These are phyloP conservation scores for Panagrolaimus sp. DNA, from an alignment of 1,140 invertebrate species.

Conservation along the genomic window DNA sequence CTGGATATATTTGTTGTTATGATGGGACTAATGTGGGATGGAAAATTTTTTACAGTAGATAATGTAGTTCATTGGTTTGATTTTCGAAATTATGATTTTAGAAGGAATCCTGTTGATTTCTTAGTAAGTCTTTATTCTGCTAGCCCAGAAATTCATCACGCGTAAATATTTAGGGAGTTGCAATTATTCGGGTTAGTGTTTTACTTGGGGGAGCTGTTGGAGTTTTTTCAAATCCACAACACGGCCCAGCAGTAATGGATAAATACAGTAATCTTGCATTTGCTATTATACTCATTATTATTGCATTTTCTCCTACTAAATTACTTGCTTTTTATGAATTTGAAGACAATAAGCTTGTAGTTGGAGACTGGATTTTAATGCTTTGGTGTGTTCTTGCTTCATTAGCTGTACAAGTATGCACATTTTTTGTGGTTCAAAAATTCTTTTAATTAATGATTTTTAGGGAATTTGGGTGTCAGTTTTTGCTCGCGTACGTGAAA, in stretches of 20 bases:
- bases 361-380: constrained; percentile 54
- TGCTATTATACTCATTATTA: constrained; percentile 28
- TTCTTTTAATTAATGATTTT: neutral
- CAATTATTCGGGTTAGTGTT: constrained; percentile 45
- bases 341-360: constrained; percentile 40
- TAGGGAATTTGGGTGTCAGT: constrained; percentile 52
- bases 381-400: constrained; percentile 53
- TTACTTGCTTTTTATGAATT: constrained; percentile 54
- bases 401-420: constrained; percentile 45
- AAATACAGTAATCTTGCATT: constrained; percentile 45
- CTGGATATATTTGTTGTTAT: constrained; percentile 48
- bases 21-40: constrained; percentile 55
- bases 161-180: constrained; percentile 48
- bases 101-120: constrained; percentile 54
- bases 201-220: constrained; percentile 52
- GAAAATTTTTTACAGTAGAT: constrained; percentile 53
- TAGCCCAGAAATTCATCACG: neutral
- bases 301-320: constrained; percentile 56
- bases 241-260: constrained; percentile 43
- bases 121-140: constrained; percentile 34
- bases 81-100: constrained; percentile 49
- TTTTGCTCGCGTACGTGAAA: constrained; percentile 48
- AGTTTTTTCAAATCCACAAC: constrained; percentile 51
- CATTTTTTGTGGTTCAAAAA: neutral
- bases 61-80: constrained; percentile 57